Percentiles rank a stretch among this genome's conserved stretches.
phyloP scores from a whole-genome alignment of 2,113 vertebrate genomes.

The Paramormyrops kingsleyae region DNA sequence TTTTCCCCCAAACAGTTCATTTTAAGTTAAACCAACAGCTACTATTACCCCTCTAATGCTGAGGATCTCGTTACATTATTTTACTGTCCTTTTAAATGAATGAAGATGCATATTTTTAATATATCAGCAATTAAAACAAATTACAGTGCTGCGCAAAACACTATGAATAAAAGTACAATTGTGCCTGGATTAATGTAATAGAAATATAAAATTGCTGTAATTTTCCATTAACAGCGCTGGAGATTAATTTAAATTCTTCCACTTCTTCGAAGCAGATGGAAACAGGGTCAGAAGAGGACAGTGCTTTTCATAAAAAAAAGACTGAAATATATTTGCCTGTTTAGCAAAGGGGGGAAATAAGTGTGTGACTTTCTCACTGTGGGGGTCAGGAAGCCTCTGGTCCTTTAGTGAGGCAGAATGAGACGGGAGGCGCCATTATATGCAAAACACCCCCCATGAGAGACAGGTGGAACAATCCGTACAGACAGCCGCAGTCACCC shows the following conservation, averaged over 20 bases:
- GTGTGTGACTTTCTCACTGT: not conserved
- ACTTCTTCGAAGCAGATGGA: not conserved
- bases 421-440: not conserved
- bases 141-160: not conserved
- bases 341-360: not conserved
- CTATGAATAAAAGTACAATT: not conserved
- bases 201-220: conserved; percentile 1
- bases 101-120: not conserved
- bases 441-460: not conserved
- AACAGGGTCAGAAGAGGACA: not conserved
- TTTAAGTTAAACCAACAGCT: not conserved
- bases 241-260: not conserved
- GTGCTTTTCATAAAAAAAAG: not conserved
- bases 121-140: not conserved
- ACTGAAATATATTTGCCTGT: not conserved
- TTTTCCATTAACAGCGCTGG: not conserved
- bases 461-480: not conserved
- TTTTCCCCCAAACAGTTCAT: not conserved
- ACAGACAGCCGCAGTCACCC: not conserved
- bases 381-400: not conserved
- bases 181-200: not conserved
- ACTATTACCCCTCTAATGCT: not conserved
- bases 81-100: not conserved
- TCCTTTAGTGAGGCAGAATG: not conserved
- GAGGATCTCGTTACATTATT: not conserved